These are phyloP conservation scores for Ptilodon capucinus DNA, from an alignment of 2,888 invertebrate species.

Conservation along the genomic window DNA sequence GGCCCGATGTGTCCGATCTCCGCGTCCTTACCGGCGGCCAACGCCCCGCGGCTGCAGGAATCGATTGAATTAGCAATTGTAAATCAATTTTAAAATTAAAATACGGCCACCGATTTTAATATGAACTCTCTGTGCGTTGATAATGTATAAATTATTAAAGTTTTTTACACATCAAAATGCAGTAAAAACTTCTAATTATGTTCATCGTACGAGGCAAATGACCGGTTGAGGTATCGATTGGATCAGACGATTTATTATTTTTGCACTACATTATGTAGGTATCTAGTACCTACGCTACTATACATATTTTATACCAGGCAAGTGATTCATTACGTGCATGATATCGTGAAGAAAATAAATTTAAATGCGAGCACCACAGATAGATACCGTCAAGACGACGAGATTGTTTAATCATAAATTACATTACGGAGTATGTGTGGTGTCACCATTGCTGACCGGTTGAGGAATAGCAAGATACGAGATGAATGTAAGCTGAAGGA, in stretches of 20 bases:
- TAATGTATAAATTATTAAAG: neutral
- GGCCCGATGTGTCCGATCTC: slow-evolving; percentile 4
- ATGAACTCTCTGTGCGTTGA: neutral
- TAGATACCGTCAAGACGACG: too few species aligned
- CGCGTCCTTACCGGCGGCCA: slow-evolving; percentile 32
- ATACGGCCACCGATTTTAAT: slow-evolving; percentile 7
- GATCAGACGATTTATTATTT: neutral
- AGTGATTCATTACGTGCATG: too few species aligned
- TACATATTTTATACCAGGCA: too few species aligned
- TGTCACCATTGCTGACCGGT: too few species aligned
- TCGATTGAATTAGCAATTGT: slow-evolving; percentile 31
- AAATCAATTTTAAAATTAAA: slow-evolving; percentile 20
- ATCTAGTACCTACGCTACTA: too few species aligned
- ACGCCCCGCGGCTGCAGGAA: slow-evolving; percentile 26
- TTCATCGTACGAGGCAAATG: neutral
- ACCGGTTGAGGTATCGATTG: neutral
- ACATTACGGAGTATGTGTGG: too few species aligned
- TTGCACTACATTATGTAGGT: too few species aligned
- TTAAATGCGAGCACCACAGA: too few species aligned
- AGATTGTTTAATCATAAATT: too few species aligned
- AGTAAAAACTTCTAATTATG: neutral
- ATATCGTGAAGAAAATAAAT: too few species aligned
- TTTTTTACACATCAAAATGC: neutral
- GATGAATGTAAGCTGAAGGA: too few species aligned
- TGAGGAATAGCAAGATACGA: too few species aligned